phyloP scores from a whole-genome alignment of 2,113 vertebrate species.

The Tiliqua scincoides region DNA sequence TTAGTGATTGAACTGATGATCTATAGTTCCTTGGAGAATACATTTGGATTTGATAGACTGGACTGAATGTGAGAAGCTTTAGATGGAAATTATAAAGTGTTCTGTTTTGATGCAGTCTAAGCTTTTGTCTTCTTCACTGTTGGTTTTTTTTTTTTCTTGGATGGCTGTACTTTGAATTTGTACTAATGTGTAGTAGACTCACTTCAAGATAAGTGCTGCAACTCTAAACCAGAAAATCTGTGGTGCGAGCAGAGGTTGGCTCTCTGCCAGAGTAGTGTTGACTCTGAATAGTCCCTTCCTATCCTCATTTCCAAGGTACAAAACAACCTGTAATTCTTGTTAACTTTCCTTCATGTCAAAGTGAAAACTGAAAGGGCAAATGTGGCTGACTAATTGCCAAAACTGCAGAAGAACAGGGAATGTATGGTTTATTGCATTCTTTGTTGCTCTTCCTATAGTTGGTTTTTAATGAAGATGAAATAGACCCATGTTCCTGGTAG shows the following conservation, averaged over 20 bases:
- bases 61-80: too few species aligned
- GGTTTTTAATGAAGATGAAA: not conserved
- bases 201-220: not conserved
- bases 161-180: too few species aligned
- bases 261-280: not conserved
- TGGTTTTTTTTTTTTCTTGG: too few species aligned
- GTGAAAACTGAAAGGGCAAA: not conserved
- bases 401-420: not conserved
- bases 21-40: too few species aligned
- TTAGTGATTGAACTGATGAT: too few species aligned
- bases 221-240: too few species aligned
- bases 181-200: too few species aligned
- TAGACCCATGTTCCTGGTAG: not conserved
- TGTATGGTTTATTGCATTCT: not conserved
- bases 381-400: not conserved
- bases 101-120: too few species aligned
- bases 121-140: too few species aligned
- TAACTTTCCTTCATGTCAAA: not conserved
- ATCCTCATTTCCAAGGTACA: not conserved
- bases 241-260: not conserved
- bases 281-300: not conserved
- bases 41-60: too few species aligned
- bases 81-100: too few species aligned
- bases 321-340: not conserved
- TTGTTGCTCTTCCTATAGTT: not conserved